Conservation (phyloP, 2,888 invertebrate species). For the Patella caerulea region DNA sequence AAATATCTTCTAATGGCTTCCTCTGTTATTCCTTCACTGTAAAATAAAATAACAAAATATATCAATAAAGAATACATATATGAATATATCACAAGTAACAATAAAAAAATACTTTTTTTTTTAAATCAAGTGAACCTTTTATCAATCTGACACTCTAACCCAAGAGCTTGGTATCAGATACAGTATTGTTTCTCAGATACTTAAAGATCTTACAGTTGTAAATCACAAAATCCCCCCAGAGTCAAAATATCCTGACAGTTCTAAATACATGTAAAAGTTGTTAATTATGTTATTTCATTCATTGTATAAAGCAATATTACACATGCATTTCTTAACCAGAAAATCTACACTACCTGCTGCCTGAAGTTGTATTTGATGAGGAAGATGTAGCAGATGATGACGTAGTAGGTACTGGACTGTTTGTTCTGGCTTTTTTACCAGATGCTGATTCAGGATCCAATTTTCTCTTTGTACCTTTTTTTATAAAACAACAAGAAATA, state of each 20-base stretch:
- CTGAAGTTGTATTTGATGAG: background rate
- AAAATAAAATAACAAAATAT: conserved; percentile 25
- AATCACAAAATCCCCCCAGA: too few species aligned
- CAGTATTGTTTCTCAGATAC: too few species aligned
- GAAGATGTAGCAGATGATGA: conserved; percentile 16
- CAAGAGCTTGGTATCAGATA: too few species aligned
- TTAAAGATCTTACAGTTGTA: too few species aligned
- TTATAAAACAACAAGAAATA: conserved; percentile 17
- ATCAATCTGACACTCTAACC: too few species aligned
- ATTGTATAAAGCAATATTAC: too few species aligned
- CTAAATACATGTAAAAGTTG: too few species aligned
- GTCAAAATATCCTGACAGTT: too few species aligned
- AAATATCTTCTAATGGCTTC: conserved; percentile 95
- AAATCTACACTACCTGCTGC: background rate
- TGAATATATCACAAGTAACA: background rate
- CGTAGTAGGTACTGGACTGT: conserved; percentile 40
- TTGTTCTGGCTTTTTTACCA: conserved; percentile 58
- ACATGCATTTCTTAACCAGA: too few species aligned
- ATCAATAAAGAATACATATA: background rate
- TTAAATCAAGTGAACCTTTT: too few species aligned
- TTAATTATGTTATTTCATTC: too few species aligned
- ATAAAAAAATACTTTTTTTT: background rate
- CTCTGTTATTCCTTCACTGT: conserved; percentile 81
- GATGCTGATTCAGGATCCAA: conserved; percentile 48
- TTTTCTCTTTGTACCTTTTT: conserved; percentile 55